A percentile compares a stretch with the other conserved stretches of the same genome.
Evolutionary conservation across 2,113 vertebrate species (phyloP).

Genomic region (Aplodontia rufa): DNA sequence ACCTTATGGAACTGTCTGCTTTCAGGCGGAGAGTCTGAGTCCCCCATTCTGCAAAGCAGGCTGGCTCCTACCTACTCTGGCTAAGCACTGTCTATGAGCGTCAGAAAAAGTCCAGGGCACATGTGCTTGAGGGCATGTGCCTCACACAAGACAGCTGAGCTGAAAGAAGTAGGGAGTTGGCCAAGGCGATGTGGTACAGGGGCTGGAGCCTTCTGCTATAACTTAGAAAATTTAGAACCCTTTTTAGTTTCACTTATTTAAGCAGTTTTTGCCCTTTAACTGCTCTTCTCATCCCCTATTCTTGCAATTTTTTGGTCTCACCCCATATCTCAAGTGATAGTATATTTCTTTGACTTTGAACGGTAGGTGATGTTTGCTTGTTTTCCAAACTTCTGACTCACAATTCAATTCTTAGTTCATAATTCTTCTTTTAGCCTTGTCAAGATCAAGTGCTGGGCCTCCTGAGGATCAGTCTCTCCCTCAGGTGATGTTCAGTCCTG

Average conservation of each 20-base stretch:
- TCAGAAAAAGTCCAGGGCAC: background rate
- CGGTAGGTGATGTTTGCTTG: background rate
- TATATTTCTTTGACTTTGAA: background rate
- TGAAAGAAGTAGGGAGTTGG: background rate
- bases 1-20: background rate
- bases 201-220: background rate
- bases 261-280: background rate
- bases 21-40: background rate
- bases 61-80: background rate
- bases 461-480: background rate
- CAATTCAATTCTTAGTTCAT: constrained; percentile 14
- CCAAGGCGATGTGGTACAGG: background rate
- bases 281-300: background rate
- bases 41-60: background rate
- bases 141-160: background rate
- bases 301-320: constrained; percentile 1
- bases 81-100: background rate
- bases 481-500: background rate
- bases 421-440: background rate
- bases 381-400: constrained; percentile 24
- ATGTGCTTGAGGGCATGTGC: background rate
- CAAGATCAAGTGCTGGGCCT: background rate
- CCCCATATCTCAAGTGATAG: background rate
- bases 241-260: background rate
- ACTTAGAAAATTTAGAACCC: background rate